These are phyloP conservation scores for Phyto melanocephala DNA, from an alignment of 2,888 invertebrate genomes.

Conservation along the genomic window DNA sequence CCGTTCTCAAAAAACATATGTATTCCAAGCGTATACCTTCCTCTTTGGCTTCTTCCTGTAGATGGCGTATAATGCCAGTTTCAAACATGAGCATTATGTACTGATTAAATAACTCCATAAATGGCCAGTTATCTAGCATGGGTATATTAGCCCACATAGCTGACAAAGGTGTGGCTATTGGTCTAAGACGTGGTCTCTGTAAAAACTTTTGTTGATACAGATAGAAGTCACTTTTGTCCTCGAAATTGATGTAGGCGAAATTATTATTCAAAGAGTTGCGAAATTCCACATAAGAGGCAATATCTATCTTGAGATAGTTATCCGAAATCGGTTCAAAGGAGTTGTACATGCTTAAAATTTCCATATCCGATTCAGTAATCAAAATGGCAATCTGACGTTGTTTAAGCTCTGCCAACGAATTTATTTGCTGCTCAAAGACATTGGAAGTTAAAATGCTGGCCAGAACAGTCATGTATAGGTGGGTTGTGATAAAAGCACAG, in stretches of 20 bases:
- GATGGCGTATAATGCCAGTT: conserved; percentile 35
- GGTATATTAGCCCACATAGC: conserved; percentile 62
- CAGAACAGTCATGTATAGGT: conserved; percentile 65
- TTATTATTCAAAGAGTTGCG: conserved; percentile 54
- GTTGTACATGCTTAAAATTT: background rate
- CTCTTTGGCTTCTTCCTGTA: conserved; percentile 33
- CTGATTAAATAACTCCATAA: conserved; percentile 54
- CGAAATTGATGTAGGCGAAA: conserved; percentile 50
- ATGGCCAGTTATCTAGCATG: conserved; percentile 62
- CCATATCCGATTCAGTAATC: conserved; percentile 20
- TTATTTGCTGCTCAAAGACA: conserved; percentile 64
- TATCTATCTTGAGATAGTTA: conserved; percentile 14
- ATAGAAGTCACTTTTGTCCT: conserved; percentile 63
- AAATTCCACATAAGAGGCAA: background rate
- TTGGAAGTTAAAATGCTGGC: conserved; percentile 67
- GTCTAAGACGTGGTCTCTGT: conserved; percentile 52
- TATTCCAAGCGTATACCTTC: conserved; percentile 61
- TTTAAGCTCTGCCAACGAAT: conserved; percentile 66
- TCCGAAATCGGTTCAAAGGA: conserved; percentile 9
- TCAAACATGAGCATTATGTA: conserved; percentile 34
- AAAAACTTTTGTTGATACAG: conserved; percentile 68
- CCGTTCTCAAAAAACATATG: conserved; percentile 35
- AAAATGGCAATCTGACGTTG: conserved; percentile 46
- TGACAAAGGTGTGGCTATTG: conserved; percentile 43
- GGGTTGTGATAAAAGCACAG: conserved; percentile 64